These are phyloP conservation scores for Empis stercorea DNA, from an alignment of 2,888 invertebrate genomes.

Conservation along the genomic window DNA sequence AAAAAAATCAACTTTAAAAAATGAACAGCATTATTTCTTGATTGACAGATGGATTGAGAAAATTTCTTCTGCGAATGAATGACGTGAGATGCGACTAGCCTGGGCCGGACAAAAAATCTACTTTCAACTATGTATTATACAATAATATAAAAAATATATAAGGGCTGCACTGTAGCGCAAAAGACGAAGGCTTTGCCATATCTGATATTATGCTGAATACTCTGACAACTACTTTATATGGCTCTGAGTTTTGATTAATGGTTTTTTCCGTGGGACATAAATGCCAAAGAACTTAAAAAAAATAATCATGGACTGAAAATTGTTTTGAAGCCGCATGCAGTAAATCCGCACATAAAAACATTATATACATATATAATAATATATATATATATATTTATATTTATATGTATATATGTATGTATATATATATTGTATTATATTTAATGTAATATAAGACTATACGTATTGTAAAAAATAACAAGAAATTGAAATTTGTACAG, in stretches of 20 bases:
- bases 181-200: background rate
- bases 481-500: no score
- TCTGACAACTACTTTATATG: constrained; percentile 1
- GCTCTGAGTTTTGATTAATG: constrained; percentile 1
- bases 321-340: background rate
- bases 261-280: background rate
- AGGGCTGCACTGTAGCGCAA: background rate
- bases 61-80: constrained; percentile 2
- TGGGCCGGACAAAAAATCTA: no score
- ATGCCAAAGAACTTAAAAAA: background rate
- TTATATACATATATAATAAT: no score
- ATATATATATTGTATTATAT: no score
- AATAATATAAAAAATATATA: no score
- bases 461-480: no score
- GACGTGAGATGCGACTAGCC: no score
- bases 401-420: no score
- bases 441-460: no score
- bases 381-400: no score
- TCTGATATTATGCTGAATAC: constrained; percentile 1
- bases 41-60: constrained; percentile 14
- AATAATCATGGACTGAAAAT: background rate
- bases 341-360: no score
- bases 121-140: no score
- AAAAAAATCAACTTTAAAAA: constrained; percentile 4
- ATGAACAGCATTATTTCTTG: constrained; percentile 14